Evolutionary conservation across 1,140 invertebrate species (phyloP).

Genomic region (Teleopsis dalmanni): DNA sequence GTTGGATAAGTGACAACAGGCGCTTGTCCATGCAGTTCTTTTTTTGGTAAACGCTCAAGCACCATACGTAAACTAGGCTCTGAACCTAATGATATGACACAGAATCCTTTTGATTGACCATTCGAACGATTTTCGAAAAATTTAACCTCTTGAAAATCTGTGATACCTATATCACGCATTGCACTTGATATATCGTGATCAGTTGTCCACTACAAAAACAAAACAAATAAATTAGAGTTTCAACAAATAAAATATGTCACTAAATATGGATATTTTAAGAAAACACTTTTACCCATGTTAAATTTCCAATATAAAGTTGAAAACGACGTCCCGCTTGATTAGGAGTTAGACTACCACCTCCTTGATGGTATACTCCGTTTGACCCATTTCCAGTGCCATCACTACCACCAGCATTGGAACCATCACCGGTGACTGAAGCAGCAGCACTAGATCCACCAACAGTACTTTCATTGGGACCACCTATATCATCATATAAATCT

Average conservation of each 20-base stretch:
- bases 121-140: constrained; percentile 99
- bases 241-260: background rate
- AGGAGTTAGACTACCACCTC: constrained; percentile 61
- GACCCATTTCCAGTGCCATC: constrained; percentile 29
- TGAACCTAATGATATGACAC: constrained; percentile 83
- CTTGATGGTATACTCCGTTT: constrained; percentile 62
- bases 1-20: constrained; percentile 92
- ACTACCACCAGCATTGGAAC: constrained; percentile 21
- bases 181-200: constrained; percentile 92
- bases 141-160: constrained; percentile 94
- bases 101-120: constrained; percentile 98
- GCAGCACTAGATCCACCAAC: constrained; percentile 48
- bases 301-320: constrained; percentile 91
- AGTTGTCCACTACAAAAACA: constrained; percentile 81
- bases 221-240: background rate
- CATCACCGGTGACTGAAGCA: constrained; percentile 35
- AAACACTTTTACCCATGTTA: constrained; percentile 66
- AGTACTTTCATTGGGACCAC: constrained; percentile 57
- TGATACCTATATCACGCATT: constrained; percentile 77
- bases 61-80: constrained; percentile 83
- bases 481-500: constrained; percentile 95
- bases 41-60: constrained; percentile 88
- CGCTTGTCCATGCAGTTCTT: constrained; percentile 90
- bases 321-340: constrained; percentile 67
- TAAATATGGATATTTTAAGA: background rate